Evolutionary conservation across 2,888 invertebrate genomes (phyloP), one percentile per base, ranked within the genome.

Genomic region (Pteria penguin): DNA sequence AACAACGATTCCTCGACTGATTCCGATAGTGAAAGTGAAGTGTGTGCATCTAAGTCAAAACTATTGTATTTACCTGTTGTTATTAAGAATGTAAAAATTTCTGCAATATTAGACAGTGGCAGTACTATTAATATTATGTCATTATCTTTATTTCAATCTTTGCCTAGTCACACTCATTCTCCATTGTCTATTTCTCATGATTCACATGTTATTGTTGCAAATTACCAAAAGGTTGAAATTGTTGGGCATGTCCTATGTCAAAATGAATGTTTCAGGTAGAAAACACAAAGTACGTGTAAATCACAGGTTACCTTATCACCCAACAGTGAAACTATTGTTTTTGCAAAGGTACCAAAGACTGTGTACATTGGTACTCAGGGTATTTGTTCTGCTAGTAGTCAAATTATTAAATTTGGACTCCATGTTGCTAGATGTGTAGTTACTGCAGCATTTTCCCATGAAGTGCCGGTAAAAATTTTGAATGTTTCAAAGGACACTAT

Each of bases 91-190:
- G n/a, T 67, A 4, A 26, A 74, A 52, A 68, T 68, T 33, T 61
- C 66, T 32, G 73, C 68, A 24, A 54, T 74, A 26, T 54, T 74
- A 32, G 68, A 74, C 29, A 68, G 61, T 52, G 73, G 73, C 52
- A 74, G 73, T 32, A 61, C 73, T 31, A 68, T 73, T 26, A 74
- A 74, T 61, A 58, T 74, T 11, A n/a, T n/a, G n/a, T n/a, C n/a
- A n/a, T n/a, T n/a, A n/a, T n/a, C n/a, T n/a, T n/a, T n/a, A n/a
- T n/a, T n/a, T n/a, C n/a, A n/a, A n/a, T n/a, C n/a, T n/a, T n/a
- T n/a, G n/a, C n/a, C n/a, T n/a, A n/a, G n/a, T n/a, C n/a, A n/a
- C n/a, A n/a, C n/a, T n/a, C n/a, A n/a, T n/a, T n/a, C n/a, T n/a
- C n/a, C n/a, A n/a, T n/a, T n/a, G n/a, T n/a, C n/a, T n/a, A n/a